Percentiles rank a stretch among this genome's conserved stretches.
Evolutionary conservation across 2,113 vertebrate genomes (phyloP).

Genomic region (Oxyura jamaicensis): DNA sequence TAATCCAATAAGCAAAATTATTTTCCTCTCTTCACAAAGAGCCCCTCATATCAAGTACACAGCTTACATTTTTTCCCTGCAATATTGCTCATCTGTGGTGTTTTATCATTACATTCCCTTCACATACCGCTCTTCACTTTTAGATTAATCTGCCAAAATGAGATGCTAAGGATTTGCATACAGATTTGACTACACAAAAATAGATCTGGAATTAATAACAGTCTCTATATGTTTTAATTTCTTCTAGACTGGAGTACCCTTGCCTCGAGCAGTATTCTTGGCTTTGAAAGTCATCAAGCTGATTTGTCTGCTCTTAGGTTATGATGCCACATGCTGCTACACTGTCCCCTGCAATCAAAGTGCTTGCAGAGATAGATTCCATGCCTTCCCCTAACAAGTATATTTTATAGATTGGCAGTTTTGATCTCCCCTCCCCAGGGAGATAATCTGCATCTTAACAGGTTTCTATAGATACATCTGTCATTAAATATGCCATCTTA

Average conservation of each 20-base stretch:
- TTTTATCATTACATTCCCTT: constrained; percentile 78
- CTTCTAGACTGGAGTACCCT: constrained; percentile 85
- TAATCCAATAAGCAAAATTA: constrained; percentile 55
- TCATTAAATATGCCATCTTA: constrained; percentile 86
- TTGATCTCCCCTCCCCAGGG: constrained; percentile 83
- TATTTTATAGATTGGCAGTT: constrained; percentile 88
- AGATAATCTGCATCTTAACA: constrained; percentile 87
- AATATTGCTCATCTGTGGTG: constrained; percentile 65
- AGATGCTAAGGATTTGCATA: constrained; percentile 89
- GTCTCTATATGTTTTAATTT: constrained; percentile 89
- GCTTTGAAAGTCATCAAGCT: constrained; percentile 90
- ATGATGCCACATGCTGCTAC: constrained; percentile 86
- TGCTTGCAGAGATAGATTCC: constrained; percentile 79
- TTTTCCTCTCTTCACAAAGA: constrained; percentile 51
- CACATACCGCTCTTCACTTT: constrained; percentile 77
- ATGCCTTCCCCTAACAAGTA: constrained; percentile 81
- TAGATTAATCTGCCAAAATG: constrained; percentile 86
- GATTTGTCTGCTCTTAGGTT: constrained; percentile 88
- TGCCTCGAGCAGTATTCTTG: constrained; percentile 85
- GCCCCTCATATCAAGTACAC: constrained; percentile 32
- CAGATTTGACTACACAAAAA: constrained; percentile 90
- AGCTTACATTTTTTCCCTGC: constrained; percentile 34
- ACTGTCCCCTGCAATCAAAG: constrained; percentile 88
- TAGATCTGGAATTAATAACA: constrained; percentile 88
- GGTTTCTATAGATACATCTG: constrained; percentile 86